Evolutionary conservation across 2,113 vertebrate genomes (phyloP), one percentile per base, ranked within the genome.

Genomic region (Echinops telfairi): DNA sequence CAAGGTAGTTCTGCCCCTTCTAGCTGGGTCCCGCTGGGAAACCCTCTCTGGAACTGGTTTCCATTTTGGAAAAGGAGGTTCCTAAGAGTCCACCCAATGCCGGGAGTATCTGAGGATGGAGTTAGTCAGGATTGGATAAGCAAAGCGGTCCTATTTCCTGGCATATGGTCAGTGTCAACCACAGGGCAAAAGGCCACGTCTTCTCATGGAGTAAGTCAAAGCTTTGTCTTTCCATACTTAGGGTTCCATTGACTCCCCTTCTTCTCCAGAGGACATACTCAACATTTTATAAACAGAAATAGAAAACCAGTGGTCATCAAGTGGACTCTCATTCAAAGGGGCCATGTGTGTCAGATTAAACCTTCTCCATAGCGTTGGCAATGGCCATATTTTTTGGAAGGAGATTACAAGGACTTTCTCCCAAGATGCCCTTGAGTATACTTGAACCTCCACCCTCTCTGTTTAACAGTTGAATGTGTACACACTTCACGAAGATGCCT

Each of bases 181-280:
- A n/a, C 6, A 0, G 9, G 29, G 25, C 31, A 40, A 53, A 53
- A 53, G 47, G 8, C 36, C 0, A 0, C 27, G 4, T 0, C 1
- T 71, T 71, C 60, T 83, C 0, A 1, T 19, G 29, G 2, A 47
- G 43, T 29, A 36, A 12, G 9, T 58, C n/a, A 88, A 12, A 2
- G 11, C 19, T 60, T 62, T 16, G 17, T 83, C 43, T 62, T 66
- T 89, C 71, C 0, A 15, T 2, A 29, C 9, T 23, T n/a, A n/a
- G 40, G 53, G 4, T 36, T 86, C 64, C 11, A 2, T 38, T 53
- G 66, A 53, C 15, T 53, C 33, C 43, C 88, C 75, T 89, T 87
- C 36, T 89, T 87, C 36, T 9, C 12, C 47, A 58, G 76, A 83
- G 1, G 43, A 6, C 33, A 15, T 66, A 2, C 36, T 86, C 38